These are phyloP conservation scores for Oscheius sp. DNA, from an alignment of 2,888 invertebrate species.

Conservation along the genomic window DNA sequence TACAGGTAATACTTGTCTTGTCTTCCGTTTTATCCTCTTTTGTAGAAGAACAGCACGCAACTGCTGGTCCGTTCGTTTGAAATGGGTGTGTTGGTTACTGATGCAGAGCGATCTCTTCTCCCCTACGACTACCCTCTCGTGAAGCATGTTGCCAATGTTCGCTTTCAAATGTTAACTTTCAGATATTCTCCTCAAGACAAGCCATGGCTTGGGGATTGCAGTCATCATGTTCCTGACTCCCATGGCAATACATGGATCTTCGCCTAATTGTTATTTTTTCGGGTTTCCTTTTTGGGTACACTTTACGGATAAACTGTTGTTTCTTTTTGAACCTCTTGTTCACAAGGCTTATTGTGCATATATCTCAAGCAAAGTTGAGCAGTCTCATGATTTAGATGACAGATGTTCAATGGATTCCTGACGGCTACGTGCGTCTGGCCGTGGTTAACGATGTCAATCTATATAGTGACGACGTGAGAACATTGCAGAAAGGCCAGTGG, in stretches of 20 bases:
- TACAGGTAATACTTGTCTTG: conserved; percentile 76
- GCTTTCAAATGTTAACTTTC: conserved; percentile 1
- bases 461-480: conserved; percentile 33
- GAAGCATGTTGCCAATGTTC: conserved; percentile 42
- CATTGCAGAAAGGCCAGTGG: conserved; percentile 48
- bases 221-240: conserved; percentile 11
- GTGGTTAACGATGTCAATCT: conserved; percentile 27
- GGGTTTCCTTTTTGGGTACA: conserved; percentile 7
- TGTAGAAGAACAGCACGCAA: conserved; percentile 46
- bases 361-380: background rate
- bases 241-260: conserved; percentile 39
- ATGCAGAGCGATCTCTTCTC: conserved; percentile 45
- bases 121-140: conserved; percentile 67
- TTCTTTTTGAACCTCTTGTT: background rate
- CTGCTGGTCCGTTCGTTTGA: conserved; percentile 63
- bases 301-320: background rate
- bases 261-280: background rate
- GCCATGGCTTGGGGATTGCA: conserved; percentile 46
- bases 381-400: background rate
- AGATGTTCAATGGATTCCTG: conserved; percentile 19
- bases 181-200: conserved; percentile 39
- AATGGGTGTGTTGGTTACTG: conserved; percentile 65
- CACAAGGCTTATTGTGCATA: background rate
- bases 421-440: background rate
- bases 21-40: background rate